Evolutionary conservation across 2,888 invertebrate species (phyloP), one percentile per base, ranked within the genome.

Genomic region (Agonopterix heracliana): DNA sequence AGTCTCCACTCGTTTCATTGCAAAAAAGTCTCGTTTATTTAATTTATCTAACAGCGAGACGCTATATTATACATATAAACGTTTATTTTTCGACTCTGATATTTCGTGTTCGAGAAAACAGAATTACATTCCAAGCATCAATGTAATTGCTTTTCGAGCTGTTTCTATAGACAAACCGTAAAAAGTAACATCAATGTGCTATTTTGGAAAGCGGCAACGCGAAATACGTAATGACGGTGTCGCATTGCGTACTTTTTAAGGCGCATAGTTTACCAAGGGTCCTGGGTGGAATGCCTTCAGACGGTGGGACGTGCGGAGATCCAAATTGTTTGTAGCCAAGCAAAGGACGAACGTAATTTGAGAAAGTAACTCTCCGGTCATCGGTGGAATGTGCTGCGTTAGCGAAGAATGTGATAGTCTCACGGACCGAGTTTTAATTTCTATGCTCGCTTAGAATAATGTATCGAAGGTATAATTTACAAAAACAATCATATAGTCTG

Each of bases 281-380:
- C 50, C 55, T 45, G 61, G 60, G 62, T 52, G 74, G 78, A 81
- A 81, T 81, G 66, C 63, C 57, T 56, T 55, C 57, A 54, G 58
- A 56, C 57, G 64, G 77, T 76, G 79, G 26, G 65, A 78, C 77
- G 80, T 77, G 78, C 72, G 69, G 66, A 71, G 72, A 78, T 75
- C 71, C 69, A 72, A 81, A 81, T 78, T 77, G 76, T 78, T 76
- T 69, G 67, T 65, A 65, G 68, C 62, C 62, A 64, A 67, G 68
- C 67, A 61, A 68, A 61, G 64, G 17, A 63, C 66, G 57, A 50
- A 57, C 59, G 71, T 70, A 69, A 75, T 77, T 79, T 71, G 68
- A 58, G 68, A 68, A 59, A 69, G 74, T 74, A 66, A 74, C 71
- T 38, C 38, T 71, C 64, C 64, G 63, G 68, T 63, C 68, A 71